Percentiles rank a stretch among this genome's conserved stretches.
These are phyloP conservation scores for Dinothrombium tinctorium DNA, from an alignment of 1,140 invertebrate species.

Conservation along the genomic window DNA sequence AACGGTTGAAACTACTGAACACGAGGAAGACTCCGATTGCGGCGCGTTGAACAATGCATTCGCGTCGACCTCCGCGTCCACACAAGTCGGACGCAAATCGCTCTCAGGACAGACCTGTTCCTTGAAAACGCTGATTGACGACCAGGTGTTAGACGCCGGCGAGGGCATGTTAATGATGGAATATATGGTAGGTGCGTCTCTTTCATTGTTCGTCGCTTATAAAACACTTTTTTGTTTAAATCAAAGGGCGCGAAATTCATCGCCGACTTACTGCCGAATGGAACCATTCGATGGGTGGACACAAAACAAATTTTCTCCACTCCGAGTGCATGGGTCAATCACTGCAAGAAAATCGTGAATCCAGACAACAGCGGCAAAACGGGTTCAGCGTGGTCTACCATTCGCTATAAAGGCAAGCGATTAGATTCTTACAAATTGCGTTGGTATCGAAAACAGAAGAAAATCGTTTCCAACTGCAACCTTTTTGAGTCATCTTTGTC, in stretches of 20 bases:
- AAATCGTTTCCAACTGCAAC: conserved; percentile 7
- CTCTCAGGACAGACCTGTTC: conserved; percentile 44
- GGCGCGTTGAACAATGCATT: neutral
- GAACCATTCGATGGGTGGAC: conserved; percentile 66
- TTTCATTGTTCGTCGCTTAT: conserved; percentile 7
- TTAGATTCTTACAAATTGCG: conserved; percentile 61
- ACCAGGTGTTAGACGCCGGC: conserved; percentile 53
- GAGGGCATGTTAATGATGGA: conserved; percentile 58
- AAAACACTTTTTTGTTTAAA: conserved; percentile 11
- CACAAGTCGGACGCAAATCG: conserved; percentile 13
- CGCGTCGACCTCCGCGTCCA: neutral
- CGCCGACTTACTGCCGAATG: conserved; percentile 56
- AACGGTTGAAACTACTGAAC: too few species aligned
- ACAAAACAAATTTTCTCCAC: conserved; percentile 62
- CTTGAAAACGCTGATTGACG: conserved; percentile 52
- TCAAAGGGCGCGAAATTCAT: conserved; percentile 60
- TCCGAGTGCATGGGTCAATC: conserved; percentile 73
- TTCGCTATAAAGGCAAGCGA: conserved; percentile 54
- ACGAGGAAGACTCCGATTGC: neutral
- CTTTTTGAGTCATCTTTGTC: neutral
- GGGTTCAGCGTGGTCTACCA: conserved; percentile 65
- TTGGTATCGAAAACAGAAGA: conserved; percentile 39
- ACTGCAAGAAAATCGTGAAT: conserved; percentile 70
- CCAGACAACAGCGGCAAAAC: conserved; percentile 55
- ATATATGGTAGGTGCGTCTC: conserved; percentile 38